A percentile compares a stretch with the other conserved stretches of the same genome.
Conservation (phyloP, 1,140 invertebrate genomes). For the Rhyacophila brunnea region DNA sequence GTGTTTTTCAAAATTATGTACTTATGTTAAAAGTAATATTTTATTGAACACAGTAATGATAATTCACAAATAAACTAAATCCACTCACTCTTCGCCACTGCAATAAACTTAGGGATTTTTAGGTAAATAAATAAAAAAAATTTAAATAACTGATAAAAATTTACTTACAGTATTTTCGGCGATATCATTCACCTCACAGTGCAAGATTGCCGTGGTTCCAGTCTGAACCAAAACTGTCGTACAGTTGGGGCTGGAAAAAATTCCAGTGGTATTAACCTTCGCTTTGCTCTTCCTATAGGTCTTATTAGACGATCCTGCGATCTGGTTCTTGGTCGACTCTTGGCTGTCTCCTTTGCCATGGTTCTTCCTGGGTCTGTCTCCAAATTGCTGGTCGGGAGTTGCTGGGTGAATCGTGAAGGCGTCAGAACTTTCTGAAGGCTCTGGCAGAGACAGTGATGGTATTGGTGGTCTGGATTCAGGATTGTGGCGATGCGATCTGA, state of each 20-base stretch:
- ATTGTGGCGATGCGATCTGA: slow-evolving; percentile 29
- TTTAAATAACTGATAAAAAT: too few relatives aligned
- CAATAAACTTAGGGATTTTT: too few relatives aligned
- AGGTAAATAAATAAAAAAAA: too few relatives aligned
- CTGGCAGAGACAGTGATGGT: slow-evolving; percentile 27
- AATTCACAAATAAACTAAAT: too few relatives aligned
- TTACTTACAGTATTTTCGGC: slow-evolving; percentile 58
- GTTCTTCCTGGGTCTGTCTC: slow-evolving; percentile 21
- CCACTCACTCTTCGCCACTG: too few relatives aligned
- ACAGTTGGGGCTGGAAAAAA: slow-evolving; percentile 62
- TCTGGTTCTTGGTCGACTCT: slow-evolving; percentile 25
- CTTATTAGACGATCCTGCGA: slow-evolving; percentile 12
- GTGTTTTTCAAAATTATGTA: too few relatives aligned
- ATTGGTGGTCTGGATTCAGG: slow-evolving; percentile 14
- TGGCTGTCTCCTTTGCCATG: slow-evolving; percentile 17
- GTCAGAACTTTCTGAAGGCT: slow-evolving; percentile 12
- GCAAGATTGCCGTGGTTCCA: slow-evolving; percentile 59
- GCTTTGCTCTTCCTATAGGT: slow-evolving; percentile 21
- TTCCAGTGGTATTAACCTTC: slow-evolving; percentile 35
- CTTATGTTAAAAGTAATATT: too few relatives aligned
- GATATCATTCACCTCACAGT: slow-evolving; percentile 62
- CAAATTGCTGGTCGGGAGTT: slow-evolving; percentile 9
- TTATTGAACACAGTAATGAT: too few relatives aligned
- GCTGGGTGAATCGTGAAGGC: slow-evolving; percentile 13
- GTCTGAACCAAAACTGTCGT: slow-evolving; percentile 61